Evolutionary conservation across 2,888 invertebrate species (phyloP), one percentile per base, ranked within the genome.

Genomic region (Hoplodrina blanda): DNA sequence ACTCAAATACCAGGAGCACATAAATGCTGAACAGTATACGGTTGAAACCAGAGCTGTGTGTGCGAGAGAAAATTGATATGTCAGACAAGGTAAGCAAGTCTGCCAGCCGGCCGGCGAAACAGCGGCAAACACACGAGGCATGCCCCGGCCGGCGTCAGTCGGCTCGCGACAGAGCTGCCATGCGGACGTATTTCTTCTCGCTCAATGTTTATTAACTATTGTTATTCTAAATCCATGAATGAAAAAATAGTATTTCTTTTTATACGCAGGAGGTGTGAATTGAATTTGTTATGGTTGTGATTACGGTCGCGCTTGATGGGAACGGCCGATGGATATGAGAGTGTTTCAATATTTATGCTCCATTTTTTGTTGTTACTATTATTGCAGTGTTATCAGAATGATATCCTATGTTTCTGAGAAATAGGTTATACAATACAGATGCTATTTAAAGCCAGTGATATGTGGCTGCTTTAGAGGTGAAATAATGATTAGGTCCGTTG

Each of bases 1-100:
- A 95, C 93, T 89, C 84, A 89, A 92, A 89, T 94, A 96, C 95
- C 87, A 95, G 95, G 95, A 94, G 90, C 87, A 86, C 91, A 95
- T 90, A 92, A 90, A 80, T 81, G 83, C 87, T 80, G 85, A 85
- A 88, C 74, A 88, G 91, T 89, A 76, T 85, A 80, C 83, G 77
- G 78, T 86, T 82, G 81, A 82, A 86, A 85, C 79, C 82, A 81
- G 82, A 86, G 82, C 87, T 82, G 78, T 83, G 89, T 88, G 92
- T 92, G 92, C 89, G 92, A 91, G 91, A 90, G 92, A 89, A 94
- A 93, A 91, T 89, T 91, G 90, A 92, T 93, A 93, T 88, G 92
- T 84, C 85, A 92, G 94, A 95, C 92, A 95, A 95, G 94, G 95
- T 86, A 90, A 92, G 94, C 93, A 90, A 92, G 92, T 90, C 87